Conservation (phyloP, 2,113 vertebrate species). For the Menidia beryllina region DNA sequence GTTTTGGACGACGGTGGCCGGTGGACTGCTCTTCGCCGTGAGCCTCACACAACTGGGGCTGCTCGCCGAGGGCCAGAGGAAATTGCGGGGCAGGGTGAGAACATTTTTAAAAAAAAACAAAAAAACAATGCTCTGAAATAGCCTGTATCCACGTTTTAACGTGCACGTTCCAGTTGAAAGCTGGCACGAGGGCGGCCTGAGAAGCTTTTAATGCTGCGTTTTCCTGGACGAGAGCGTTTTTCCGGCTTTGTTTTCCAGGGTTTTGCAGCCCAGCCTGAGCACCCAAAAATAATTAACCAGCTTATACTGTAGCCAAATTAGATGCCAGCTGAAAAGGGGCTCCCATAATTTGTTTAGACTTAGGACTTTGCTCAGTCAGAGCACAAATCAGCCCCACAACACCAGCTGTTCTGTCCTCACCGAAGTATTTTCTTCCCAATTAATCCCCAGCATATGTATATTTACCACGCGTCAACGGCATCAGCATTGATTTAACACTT, state of each 20-base stretch:
- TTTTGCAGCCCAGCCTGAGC: not conserved
- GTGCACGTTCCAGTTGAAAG: not conserved
- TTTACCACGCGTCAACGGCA: not conserved
- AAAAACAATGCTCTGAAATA: not conserved
- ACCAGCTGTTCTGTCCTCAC: not conserved
- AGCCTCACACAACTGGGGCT: constrained; percentile 38
- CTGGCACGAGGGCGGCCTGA: not conserved
- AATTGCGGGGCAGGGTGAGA: constrained; percentile 60
- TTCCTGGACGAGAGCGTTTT: not conserved
- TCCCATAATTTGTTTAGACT: constrained; percentile 27
- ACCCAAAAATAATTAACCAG: not conserved
- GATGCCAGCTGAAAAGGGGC: not conserved
- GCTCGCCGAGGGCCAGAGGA: constrained; percentile 42
- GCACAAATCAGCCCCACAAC: constrained; percentile 17
- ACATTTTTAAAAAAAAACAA: too few species aligned
- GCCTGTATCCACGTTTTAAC: not conserved
- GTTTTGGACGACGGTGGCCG: constrained; percentile 43
- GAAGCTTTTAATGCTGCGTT: not conserved
- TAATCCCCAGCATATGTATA: not conserved
- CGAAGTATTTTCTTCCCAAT: not conserved
- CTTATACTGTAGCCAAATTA: not conserved
- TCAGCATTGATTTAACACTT: constrained; percentile 37
- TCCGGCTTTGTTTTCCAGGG: not conserved
- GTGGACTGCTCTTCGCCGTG: constrained; percentile 54
- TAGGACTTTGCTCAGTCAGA: constrained; percentile 53